These are phyloP conservation scores for Nasonovia ribisnigri DNA, from an alignment of 2,888 invertebrate species.

Conservation along the genomic window DNA sequence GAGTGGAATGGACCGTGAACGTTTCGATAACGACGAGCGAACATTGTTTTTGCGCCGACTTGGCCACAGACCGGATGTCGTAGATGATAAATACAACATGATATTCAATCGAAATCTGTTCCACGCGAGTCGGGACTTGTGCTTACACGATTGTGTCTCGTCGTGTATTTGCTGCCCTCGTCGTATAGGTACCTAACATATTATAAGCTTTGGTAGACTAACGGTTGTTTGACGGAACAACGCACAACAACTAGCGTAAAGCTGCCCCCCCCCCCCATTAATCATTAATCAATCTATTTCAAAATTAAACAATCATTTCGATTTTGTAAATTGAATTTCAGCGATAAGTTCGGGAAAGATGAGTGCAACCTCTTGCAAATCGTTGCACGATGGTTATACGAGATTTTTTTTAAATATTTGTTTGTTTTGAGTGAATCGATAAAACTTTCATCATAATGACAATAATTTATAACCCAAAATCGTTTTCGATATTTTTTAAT, in stretches of 20 bases:
- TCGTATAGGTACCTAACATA: not conserved
- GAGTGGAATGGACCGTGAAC: conserved; percentile 63
- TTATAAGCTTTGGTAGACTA: not conserved
- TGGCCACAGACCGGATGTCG: conserved; percentile 31
- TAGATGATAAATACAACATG: not conserved
- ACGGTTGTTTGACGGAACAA: not conserved
- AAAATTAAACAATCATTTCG: too few relatives aligned
- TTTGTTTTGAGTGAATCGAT: not conserved
- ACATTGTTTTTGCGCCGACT: not conserved
- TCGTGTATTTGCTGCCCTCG: not conserved
- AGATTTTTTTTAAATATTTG: not conserved
- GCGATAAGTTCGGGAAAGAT: too few relatives aligned
- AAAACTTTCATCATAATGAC: not conserved
- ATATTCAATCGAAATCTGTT: conserved; percentile 3
- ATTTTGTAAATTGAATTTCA: too few relatives aligned
- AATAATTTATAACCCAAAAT: not conserved
- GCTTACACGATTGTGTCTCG: not conserved
- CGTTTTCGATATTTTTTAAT: not conserved
- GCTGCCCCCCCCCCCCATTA: too few relatives aligned
- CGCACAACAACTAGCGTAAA: not conserved
- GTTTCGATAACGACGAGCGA: conserved; percentile 47
- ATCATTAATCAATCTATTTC: too few relatives aligned
- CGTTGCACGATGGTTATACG: too few relatives aligned
- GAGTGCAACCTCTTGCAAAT: too few relatives aligned
- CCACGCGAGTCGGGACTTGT: not conserved